Percentiles rank a stretch among this genome's conserved stretches.
These are phyloP conservation scores for Vanessa cardui DNA, from an alignment of 2,888 invertebrate species.

Conservation along the genomic window DNA sequence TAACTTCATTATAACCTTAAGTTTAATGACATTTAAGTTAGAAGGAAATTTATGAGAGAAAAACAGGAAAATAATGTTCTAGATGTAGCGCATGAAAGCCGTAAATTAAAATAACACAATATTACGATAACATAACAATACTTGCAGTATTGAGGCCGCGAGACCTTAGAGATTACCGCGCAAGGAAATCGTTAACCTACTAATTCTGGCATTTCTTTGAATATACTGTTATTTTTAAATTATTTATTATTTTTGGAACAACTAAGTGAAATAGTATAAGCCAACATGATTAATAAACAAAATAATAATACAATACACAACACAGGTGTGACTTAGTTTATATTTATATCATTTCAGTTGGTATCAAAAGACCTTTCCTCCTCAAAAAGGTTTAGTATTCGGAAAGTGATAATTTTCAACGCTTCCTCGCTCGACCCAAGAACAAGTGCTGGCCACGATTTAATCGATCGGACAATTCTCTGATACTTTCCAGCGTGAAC, in stretches of 20 bases:
- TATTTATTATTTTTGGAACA: background rate
- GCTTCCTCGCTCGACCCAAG: background rate
- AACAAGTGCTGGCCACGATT: background rate
- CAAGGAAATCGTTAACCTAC: conserved; percentile 68
- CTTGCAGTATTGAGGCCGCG: conserved; percentile 59
- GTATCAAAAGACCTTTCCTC: too few relatives aligned
- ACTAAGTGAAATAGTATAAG: background rate
- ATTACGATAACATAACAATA: conserved; percentile 66
- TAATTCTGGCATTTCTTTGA: conserved; percentile 48
- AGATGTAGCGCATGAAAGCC: conserved; percentile 65
- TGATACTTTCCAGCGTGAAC: background rate
- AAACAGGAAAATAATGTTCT: conserved; percentile 52
- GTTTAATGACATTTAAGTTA: background rate
- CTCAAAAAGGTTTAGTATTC: too few relatives aligned
- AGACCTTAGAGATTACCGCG: conserved; percentile 54
- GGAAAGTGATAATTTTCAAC: background rate
- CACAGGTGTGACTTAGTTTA: too few relatives aligned
- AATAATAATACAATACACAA: too few relatives aligned
- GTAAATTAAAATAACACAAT: conserved; percentile 60
- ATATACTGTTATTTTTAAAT: background rate
- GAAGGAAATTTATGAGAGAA: conserved; percentile 39
- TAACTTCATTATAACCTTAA: background rate
- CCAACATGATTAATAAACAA: background rate
- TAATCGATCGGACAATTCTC: background rate
- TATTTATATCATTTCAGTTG: too few relatives aligned